Percentiles rank a stretch among this genome's conserved stretches.
phyloP scores from a whole-genome alignment of 2,113 vertebrate species.

The Fukomys damarensis region DNA sequence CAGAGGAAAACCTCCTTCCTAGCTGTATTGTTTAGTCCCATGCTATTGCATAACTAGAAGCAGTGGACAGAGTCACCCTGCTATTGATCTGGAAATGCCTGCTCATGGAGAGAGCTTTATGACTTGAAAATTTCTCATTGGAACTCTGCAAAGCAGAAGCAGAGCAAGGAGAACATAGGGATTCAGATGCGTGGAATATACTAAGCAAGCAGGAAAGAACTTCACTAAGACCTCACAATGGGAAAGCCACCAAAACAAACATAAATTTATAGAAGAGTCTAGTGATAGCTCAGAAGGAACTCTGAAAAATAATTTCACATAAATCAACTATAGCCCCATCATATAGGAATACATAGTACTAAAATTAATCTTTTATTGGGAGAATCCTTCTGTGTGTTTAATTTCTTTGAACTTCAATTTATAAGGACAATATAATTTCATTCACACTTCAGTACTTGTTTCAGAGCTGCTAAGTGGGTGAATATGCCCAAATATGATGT shows the following conservation, averaged over 20 bases:
- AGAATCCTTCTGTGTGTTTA: not conserved
- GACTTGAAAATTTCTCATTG: not conserved
- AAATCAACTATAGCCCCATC: not conserved
- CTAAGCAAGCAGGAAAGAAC: not conserved
- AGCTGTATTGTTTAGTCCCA: not conserved
- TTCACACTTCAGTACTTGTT: not conserved
- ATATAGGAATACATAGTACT: not conserved
- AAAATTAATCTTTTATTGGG: not conserved
- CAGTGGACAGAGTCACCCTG: not conserved
- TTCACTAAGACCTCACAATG: not conserved
- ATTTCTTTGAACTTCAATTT: constrained; percentile 24
- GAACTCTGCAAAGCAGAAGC: not conserved
- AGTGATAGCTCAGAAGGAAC: not conserved
- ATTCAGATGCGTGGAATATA: not conserved
- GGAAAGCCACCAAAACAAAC: not conserved
- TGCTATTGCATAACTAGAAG: not conserved
- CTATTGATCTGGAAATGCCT: not conserved
- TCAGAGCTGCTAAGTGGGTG: not conserved
- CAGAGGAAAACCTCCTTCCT: not conserved
- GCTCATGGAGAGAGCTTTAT: not conserved
- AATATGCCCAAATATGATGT: not conserved
- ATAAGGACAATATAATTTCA: not conserved
- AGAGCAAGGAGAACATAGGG: not conserved
- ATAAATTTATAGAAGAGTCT: not conserved
- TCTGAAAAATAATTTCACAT: not conserved